Conservation (phyloP, 2,888 invertebrate species). For the Tinea semifulvella region DNA sequence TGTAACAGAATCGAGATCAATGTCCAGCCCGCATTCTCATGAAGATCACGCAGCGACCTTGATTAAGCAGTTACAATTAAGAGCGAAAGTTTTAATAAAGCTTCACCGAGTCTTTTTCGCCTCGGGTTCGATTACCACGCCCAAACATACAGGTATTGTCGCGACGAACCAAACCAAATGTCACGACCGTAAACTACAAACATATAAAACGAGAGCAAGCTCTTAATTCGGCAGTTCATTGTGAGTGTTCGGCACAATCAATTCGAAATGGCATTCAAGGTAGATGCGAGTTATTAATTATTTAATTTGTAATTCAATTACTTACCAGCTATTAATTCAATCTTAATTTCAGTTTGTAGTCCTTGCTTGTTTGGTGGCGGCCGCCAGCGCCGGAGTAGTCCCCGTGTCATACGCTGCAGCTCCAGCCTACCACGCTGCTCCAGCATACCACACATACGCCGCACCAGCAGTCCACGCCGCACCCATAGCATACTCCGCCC, state of each 20-base stretch:
- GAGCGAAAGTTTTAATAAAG: slow-evolving; percentile 49
- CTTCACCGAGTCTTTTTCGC: slow-evolving; percentile 27
- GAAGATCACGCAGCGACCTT: slow-evolving; percentile 36
- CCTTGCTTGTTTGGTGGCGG: slow-evolving; percentile 40
- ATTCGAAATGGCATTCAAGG: slow-evolving; percentile 49
- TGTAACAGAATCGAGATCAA: slow-evolving; percentile 1
- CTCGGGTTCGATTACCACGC: slow-evolving; percentile 32
- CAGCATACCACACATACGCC: slow-evolving; percentile 39
- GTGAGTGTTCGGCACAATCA: slow-evolving; percentile 32
- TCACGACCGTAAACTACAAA: slow-evolving; percentile 24
- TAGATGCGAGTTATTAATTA: slow-evolving; percentile 22
- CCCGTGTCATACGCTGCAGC: slow-evolving; percentile 20
- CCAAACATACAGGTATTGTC: slow-evolving; percentile 28
- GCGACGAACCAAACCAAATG: slow-evolving; percentile 37
- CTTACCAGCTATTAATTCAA: neutral
- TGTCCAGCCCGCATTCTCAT: neutral
- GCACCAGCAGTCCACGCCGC: slow-evolving; percentile 37
- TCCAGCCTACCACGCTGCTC: slow-evolving; percentile 22
- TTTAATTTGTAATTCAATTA: slow-evolving; percentile 9
- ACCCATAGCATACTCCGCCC: slow-evolving; percentile 19
- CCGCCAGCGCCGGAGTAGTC: slow-evolving; percentile 42
- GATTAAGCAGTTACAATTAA: slow-evolving; percentile 37
- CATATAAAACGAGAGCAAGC: slow-evolving; percentile 39
- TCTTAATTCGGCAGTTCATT: slow-evolving; percentile 35
- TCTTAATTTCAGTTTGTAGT: slow-evolving; percentile 18